phyloP scores from a whole-genome alignment of 2,888 invertebrate genomes.

The Nephrotoma appendiculata region DNA sequence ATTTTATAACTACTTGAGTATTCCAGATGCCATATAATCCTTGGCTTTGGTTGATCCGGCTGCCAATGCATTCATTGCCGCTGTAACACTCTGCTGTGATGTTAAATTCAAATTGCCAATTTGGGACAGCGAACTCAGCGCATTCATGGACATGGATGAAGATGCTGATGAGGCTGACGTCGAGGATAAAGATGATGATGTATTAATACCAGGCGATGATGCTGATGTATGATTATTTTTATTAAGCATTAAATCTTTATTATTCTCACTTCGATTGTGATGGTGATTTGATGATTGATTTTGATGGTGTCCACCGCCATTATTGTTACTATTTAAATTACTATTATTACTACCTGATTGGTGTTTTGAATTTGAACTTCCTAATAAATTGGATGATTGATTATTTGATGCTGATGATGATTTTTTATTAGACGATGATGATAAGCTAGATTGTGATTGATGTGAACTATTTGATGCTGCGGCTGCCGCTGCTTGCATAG shows the following conservation, averaged over 20 bases:
- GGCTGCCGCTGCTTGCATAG: constrained; percentile 33
- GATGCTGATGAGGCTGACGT: constrained; percentile 15
- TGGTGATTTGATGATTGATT: constrained; percentile 14
- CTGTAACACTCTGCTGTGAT: constrained; percentile 32
- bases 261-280: constrained; percentile 11
- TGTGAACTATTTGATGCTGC: constrained; percentile 10
- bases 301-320: neutral
- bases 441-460: neutral
- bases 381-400: neutral
- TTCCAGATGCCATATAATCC: constrained; percentile 35
- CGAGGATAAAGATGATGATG: constrained; percentile 11
- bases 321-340: neutral
- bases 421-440: constrained; percentile 7
- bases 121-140: constrained; percentile 30
- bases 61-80: constrained; percentile 33
- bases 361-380: constrained; percentile 4
- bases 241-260: neutral
- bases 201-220: neutral
- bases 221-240: constrained; percentile 3
- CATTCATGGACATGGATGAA: constrained; percentile 26
- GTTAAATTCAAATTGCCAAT: constrained; percentile 29
- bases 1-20: constrained; percentile 28
- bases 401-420: neutral
- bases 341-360: constrained; percentile 3
- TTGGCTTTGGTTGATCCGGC: constrained; percentile 25